Evolutionary conservation across 2,797 vertebrate species (phyloP).

Genomic region (Rhinichthys osculus): DNA sequence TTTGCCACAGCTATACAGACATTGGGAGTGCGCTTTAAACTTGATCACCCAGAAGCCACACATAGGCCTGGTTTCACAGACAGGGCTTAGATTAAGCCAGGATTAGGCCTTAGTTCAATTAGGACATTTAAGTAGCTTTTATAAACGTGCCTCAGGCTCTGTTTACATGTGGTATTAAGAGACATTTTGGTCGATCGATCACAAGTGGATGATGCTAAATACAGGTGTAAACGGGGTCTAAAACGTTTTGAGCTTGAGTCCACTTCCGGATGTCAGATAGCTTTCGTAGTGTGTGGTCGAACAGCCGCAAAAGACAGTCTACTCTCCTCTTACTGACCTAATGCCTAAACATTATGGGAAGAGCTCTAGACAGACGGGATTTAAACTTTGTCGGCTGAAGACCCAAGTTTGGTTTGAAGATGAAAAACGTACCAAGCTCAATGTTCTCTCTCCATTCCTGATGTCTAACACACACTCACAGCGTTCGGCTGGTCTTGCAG

Average conservation of each 20-base stretch:
- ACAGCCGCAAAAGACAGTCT: no score
- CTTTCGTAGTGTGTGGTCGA: background rate
- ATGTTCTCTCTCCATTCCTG: no score
- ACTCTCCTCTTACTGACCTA: no score
- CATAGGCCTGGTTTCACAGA: background rate
- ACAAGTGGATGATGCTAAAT: background rate
- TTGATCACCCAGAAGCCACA: background rate
- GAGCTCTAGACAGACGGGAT: no score
- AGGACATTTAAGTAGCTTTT: background rate
- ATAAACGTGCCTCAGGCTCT: background rate
- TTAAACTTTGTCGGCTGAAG: no score
- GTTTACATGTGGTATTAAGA: background rate
- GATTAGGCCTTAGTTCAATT: background rate
- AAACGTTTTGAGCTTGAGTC: no score
- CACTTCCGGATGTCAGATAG: background rate
- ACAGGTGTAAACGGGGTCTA: background rate
- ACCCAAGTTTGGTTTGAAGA: background rate
- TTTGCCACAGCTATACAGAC: background rate
- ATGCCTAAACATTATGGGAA: no score
- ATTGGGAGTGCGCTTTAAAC: background rate
- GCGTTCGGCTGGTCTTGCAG: no score
- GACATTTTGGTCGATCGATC: background rate
- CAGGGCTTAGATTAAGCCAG: background rate
- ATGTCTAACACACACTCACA: no score
- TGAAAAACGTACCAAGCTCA: no score